Evolutionary conservation across 2,113 vertebrate species (phyloP).

Genomic region (Kryptolebias marmoratus): DNA sequence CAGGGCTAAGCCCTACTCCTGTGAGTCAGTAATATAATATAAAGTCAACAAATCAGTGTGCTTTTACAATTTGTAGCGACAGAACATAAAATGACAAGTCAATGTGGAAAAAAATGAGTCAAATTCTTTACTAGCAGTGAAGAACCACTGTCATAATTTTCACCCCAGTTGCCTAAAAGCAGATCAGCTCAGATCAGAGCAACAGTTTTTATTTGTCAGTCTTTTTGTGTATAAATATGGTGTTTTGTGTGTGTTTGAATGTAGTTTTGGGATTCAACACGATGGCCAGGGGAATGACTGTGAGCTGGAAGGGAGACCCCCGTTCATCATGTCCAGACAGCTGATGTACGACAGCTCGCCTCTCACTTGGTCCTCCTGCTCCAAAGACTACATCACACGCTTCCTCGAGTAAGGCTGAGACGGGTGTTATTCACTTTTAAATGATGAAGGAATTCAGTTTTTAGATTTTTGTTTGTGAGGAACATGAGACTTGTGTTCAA

Average conservation of each 20-base stretch:
- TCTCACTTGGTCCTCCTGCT: slow-evolving; percentile 95
- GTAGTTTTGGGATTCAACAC: slow-evolving; percentile 95
- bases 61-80: too few relatives aligned
- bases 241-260: slow-evolving; percentile 32
- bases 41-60: too few relatives aligned
- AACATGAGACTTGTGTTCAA: neutral
- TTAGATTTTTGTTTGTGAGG: neutral
- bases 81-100: too few relatives aligned
- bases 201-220: too few relatives aligned
- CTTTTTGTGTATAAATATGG: neutral
- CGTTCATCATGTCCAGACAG: slow-evolving; percentile 96
- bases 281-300: slow-evolving; percentile 98
- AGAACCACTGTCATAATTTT: too few relatives aligned
- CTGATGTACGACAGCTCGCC: slow-evolving; percentile 94
- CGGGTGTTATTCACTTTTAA: slow-evolving; percentile 7
- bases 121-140: too few relatives aligned
- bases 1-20: too few relatives aligned
- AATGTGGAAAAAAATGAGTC: too few relatives aligned
- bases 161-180: too few relatives aligned
- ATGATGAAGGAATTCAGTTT: too few relatives aligned
- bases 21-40: too few relatives aligned
- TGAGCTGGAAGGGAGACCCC: slow-evolving; percentile 85
- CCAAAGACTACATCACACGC: slow-evolving; percentile 97
- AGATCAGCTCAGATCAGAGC: too few relatives aligned
- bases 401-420: slow-evolving; percentile 91